Evolutionary conservation across 2,113 vertebrate genomes (phyloP), one percentile per base, ranked within the genome.

Genomic region (Bettongia penicillata): DNA sequence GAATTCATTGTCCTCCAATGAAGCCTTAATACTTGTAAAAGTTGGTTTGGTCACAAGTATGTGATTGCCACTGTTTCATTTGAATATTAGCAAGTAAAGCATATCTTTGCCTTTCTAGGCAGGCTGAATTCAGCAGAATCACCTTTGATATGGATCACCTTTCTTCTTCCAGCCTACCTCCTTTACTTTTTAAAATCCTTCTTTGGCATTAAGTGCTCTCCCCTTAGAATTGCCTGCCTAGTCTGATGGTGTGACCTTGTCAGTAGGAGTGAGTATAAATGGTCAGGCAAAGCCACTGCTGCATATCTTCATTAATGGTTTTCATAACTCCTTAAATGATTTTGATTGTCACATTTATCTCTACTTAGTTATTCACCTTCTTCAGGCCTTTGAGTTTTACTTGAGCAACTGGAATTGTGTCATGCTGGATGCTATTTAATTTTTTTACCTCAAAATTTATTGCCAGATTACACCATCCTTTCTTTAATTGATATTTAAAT

Each of bases 121-220:
- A 90, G 90, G 28, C 47, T 92, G 53, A 55, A 61, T 97, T 43
- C 91, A 43, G 57, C 90, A n/a, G 53, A 26, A 51, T n/a, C n/a
- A n/a, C n/a, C n/a, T n/a, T n/a, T n/a, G n/a, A n/a, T 92, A 93
- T 68, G 53, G 43, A 26, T 93, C 89, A 53, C 52, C 37, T 61
- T 94, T 53, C n/a, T 93, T 95, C 55, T 96, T 61, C 94, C 91
- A 89, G 89, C 53, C 93, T 96, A 92, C n/a, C n/a, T 48, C 26
- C 1, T 94, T 68, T 94, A 8, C 51, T 89, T 68, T 47, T 0
- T 48, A 84, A 91, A 84, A 90, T 91, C 91, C 22, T 24, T 14
- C 90, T 93, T 96, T 92, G 37, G 48, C 61, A 48, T 91, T 93
- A 90, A 95, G 11, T 92, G 93, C 49, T 95, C 96, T 97, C 95